Conservation (phyloP, 64 coral and sea anemone genomes). For the Acropora tenuis region DNA sequence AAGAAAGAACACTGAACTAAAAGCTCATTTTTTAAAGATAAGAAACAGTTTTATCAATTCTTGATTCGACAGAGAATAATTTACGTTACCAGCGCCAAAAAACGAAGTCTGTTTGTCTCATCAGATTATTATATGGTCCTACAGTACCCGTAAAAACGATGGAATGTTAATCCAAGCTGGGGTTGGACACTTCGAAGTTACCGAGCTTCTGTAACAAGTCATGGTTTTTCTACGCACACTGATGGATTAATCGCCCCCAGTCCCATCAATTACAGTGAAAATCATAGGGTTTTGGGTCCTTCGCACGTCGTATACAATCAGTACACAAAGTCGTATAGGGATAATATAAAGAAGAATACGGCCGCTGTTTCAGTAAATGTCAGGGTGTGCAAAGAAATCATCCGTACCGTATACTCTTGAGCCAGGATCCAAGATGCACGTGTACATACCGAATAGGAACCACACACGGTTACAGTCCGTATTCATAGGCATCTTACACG, state of each 20-base stretch:
- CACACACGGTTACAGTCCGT: not conserved
- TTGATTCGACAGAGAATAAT: not conserved
- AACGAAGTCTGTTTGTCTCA: not conserved
- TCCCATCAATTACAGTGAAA: not conserved
- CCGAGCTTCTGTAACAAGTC: not conserved
- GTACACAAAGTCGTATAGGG: not conserved
- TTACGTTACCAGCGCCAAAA: not conserved
- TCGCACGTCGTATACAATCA: not conserved
- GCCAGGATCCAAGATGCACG: not conserved
- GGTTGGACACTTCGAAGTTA: not conserved
- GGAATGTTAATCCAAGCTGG: not conserved
- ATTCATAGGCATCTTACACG: not conserved
- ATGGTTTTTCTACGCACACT: not conserved
- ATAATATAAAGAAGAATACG: not conserved
- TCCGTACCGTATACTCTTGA: not conserved
- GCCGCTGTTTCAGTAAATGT: not conserved
- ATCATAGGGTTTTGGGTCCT: not conserved
- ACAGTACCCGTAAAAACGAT: not conserved
- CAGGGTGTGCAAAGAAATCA: not conserved
- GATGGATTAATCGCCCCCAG: not conserved
- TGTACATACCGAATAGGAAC: not conserved
- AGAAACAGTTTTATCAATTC: not conserved
- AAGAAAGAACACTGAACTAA: not conserved
- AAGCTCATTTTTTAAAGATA: not conserved
- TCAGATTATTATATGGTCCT: not conserved